Base-by-base conservation (phyloP, 2,797 vertebrate genomes). In the Naso thynnoides region DNA sequence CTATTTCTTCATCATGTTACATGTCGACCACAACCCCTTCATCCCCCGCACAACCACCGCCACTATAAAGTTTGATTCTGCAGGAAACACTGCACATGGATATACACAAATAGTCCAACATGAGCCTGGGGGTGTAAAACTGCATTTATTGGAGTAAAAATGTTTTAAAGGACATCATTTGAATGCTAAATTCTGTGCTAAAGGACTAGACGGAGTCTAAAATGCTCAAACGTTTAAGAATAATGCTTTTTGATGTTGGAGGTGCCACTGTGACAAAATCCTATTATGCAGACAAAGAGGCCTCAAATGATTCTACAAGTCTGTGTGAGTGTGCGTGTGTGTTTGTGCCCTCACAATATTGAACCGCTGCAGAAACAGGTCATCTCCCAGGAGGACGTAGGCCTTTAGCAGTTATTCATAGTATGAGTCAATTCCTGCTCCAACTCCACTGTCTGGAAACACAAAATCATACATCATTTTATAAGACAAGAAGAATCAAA, bases 351-450 rank as follows among this genome's bases (percentile, higher is more conserved):
- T 96, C 89, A 99, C 98, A 62, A 96, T 98, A 92, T 99, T 99
- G 93, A 99, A 99, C 87, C 98, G 96, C 90, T 98, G 96, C 87
- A 99, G 93, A 91, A 97, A 97, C 90, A 95, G 95, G 93, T 99
- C 97, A 86, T 99, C 98, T 88, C 98, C 98, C 88, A 99, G 90
- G 80, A 99, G 96, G 83, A 99, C 92, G 81, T 99, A 99, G 75
- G 98, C 98, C 94, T 99, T 99, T 75, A 99, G 94, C 58, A 99
- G 94, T 91, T 99, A 99, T 88, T 99, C 98, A 89, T 99, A 99
- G 90, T 99, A 99, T 0, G 98, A 99, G 93, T 99, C 98, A 79
- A 99, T 99, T 74, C 98, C 98, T 1, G 98, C 98, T 91, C 98
- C 98, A n/a, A 99, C 98, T 62, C 98, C 98, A 16, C 98, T 99